A percentile compares a stretch with the other conserved stretches of the same genome.
phyloP scores from a whole-genome alignment of 2,888 invertebrate species.

The Polymixis lichenea region DNA sequence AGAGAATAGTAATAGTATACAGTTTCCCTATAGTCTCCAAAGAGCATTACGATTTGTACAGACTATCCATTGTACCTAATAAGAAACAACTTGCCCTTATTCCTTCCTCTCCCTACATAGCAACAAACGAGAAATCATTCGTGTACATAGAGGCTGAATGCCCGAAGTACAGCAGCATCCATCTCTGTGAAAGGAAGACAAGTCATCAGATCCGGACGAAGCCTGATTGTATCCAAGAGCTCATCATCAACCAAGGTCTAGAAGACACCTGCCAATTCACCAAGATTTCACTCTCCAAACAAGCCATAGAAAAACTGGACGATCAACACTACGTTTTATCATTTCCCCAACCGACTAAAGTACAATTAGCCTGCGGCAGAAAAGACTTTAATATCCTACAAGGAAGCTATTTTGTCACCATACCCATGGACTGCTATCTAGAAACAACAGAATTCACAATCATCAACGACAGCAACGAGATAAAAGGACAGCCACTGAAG shows the following conservation, averaged over 20 bases:
- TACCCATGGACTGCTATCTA: too few relatives aligned
- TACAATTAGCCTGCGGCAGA: background rate
- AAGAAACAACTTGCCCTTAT: too few relatives aligned
- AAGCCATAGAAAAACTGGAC: background rate
- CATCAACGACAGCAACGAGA: too few relatives aligned
- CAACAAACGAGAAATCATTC: background rate
- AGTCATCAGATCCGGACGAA: slow-evolving; percentile 7
- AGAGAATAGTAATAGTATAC: background rate
- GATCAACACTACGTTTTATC: background rate
- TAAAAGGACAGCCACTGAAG: too few relatives aligned
- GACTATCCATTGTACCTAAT: too few relatives aligned
- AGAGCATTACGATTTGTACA: too few relatives aligned
- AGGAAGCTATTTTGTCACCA: too few relatives aligned
- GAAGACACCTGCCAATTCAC: background rate
- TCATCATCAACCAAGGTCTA: slow-evolving; percentile 3
- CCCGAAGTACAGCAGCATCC: background rate
- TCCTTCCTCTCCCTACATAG: too few relatives aligned
- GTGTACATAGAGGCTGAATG: background rate
- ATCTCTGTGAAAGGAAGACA: slow-evolving; percentile 8
- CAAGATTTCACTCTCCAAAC: background rate
- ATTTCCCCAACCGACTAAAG: background rate
- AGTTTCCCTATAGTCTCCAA: too few relatives aligned
- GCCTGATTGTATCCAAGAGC: slow-evolving; percentile 2
- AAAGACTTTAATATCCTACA: too few relatives aligned
- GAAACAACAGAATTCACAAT: too few relatives aligned